Evolutionary conservation across 2,113 vertebrate species (phyloP).

Genomic region (Gorsachius goisagi): DNA sequence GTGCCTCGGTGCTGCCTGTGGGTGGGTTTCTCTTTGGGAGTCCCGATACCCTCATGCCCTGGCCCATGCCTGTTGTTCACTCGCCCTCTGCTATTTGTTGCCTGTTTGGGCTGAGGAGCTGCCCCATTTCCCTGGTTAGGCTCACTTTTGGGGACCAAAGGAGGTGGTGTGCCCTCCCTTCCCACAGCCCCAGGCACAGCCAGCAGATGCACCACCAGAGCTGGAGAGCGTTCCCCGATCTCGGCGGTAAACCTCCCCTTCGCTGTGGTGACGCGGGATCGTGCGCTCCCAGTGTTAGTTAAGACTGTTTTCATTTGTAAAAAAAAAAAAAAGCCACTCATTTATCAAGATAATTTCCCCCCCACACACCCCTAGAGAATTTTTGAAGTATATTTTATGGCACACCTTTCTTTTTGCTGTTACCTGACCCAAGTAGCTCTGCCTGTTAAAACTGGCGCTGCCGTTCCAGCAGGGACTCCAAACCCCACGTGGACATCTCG

Average conservation of each 20-base stretch:
- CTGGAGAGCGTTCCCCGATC: rapidly evolving
- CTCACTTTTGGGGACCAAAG: rapidly evolving
- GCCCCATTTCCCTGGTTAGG: rapidly evolving
- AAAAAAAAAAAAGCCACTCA: not conserved
- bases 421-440: not conserved
- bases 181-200: not conserved
- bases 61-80: not conserved
- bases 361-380: not conserved
- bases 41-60: not conserved
- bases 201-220: not conserved
- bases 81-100: too few relatives aligned
- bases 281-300: rapidly evolving
- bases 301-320: not conserved
- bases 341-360: not conserved
- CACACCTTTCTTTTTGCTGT: not conserved
- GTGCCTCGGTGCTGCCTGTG: rapidly evolving
- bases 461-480: not conserved
- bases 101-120: not conserved
- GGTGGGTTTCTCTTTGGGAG: too few relatives aligned
- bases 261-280: rapidly evolving
- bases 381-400: not conserved
- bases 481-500: rapidly evolving
- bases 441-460: not conserved
- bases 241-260: not conserved
- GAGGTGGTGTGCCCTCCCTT: too few relatives aligned